Conservation (phyloP, 1,140 invertebrate genomes). For the Dendrolimus punctatus region DNA sequence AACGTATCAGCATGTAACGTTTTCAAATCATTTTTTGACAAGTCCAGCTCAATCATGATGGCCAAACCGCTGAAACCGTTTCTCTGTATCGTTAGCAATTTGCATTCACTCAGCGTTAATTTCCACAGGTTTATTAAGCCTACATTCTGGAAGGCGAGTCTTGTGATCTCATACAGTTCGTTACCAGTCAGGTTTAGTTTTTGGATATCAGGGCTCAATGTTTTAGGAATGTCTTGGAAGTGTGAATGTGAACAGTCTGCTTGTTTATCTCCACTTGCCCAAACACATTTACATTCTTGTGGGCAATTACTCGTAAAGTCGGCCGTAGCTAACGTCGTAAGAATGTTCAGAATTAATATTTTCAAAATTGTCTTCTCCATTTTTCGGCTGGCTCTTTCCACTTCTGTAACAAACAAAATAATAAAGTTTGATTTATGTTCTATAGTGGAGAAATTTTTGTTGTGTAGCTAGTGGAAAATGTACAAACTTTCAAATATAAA, state of each 20-base stretch:
- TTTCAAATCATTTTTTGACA: conserved; percentile 83
- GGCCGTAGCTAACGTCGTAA: conserved; percentile 27
- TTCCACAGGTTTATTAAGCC: conserved; percentile 86
- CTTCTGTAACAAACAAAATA: conserved; percentile 46
- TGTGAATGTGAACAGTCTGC: conserved; percentile 82
- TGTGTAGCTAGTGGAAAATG: no score
- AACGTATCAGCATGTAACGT: conserved; percentile 82
- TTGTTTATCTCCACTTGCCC: conserved; percentile 85
- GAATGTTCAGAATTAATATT: conserved; percentile 29
- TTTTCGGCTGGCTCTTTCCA: conserved; percentile 11
- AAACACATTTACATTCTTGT: conserved; percentile 81
- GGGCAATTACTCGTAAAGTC: conserved; percentile 66
- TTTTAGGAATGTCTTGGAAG: conserved; percentile 78
- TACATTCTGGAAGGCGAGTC: conserved; percentile 79
- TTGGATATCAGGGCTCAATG: conserved; percentile 82
- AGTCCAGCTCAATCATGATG: conserved; percentile 88
- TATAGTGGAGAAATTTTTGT: no score
- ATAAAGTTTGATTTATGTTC: no score
- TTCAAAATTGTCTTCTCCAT: conserved; percentile 31
- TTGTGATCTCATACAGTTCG: conserved; percentile 75
- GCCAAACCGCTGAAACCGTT: conserved; percentile 82
- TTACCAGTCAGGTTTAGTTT: conserved; percentile 84
- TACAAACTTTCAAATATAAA: no score
- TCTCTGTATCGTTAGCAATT: conserved; percentile 78
- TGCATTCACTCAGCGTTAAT: conserved; percentile 81